A percentile compares a stretch with the other conserved stretches of the same genome.
Conservation (phyloP, 2,797 vertebrate genomes). For the Macrochelys suwanniensis region DNA sequence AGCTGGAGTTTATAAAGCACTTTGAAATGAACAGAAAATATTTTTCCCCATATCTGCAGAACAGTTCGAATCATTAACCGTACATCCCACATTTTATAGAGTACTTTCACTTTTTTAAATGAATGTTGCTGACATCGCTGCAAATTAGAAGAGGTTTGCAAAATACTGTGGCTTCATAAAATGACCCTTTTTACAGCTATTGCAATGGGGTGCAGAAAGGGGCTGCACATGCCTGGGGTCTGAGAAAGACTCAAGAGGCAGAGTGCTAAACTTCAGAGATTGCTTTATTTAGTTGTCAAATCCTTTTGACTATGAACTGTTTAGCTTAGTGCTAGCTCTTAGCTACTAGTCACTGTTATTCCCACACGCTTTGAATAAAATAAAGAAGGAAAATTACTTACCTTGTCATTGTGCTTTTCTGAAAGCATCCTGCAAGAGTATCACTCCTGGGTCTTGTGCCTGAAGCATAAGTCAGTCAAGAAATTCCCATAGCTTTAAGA, state of each 20-base stretch:
- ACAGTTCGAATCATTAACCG: slow-evolving; percentile 17
- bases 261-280: neutral
- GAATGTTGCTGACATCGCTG: neutral
- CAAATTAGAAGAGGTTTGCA: neutral
- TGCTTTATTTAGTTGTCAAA: neutral
- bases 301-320: neutral
- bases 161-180: neutral
- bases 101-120: neutral
- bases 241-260: neutral
- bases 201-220: neutral
- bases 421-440: neutral
- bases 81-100: neutral
- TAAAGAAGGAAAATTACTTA: neutral
- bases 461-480: slow-evolving; percentile 7
- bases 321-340: slow-evolving; percentile 5
- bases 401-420: neutral
- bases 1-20: neutral
- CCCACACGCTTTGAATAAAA: neutral
- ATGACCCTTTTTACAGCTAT: neutral
- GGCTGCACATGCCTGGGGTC: neutral
- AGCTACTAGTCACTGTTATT: neutral
- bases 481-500: neutral
- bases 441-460: neutral
- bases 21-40: neutral
- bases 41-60: neutral